Percentiles rank a stretch among this genome's conserved stretches.
phyloP scores from a whole-genome alignment of 1,140 invertebrate genomes.

The Druon quercuslanigerum region DNA sequence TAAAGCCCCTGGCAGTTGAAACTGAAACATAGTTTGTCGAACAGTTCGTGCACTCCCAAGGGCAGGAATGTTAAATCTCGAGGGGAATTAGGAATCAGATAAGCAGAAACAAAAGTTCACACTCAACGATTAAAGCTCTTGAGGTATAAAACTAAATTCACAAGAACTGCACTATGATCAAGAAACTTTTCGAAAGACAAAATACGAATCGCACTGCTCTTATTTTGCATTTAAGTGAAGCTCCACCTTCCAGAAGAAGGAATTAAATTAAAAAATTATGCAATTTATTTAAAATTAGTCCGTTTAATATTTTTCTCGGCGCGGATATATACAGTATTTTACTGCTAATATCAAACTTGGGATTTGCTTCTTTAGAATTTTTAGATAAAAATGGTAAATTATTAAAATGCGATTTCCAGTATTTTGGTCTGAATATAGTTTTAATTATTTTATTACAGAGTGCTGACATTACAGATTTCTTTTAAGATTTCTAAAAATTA shows the following conservation, averaged over 20 bases:
- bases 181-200: background rate
- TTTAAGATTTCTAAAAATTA: too few species aligned
- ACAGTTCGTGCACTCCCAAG: background rate
- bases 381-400: too few species aligned
- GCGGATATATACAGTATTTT: too few species aligned
- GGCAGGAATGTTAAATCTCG: background rate
- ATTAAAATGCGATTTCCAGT: too few species aligned
- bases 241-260: background rate
- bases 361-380: too few species aligned
- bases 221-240: background rate
- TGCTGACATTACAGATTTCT: too few species aligned
- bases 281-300: too few species aligned
- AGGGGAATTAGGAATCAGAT: conserved; percentile 28
- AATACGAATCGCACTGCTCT: background rate
- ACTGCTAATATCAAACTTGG: too few species aligned
- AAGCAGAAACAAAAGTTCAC: conserved; percentile 24
- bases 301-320: too few species aligned
- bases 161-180: conserved; percentile 17
- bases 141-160: conserved; percentile 1
- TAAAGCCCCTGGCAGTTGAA: conserved; percentile 3
- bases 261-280: too few species aligned
- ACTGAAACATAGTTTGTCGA: conserved; percentile 5
- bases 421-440: too few species aligned
- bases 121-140: conserved; percentile 15
- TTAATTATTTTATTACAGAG: too few species aligned